A percentile compares a stretch with the other conserved stretches of the same genome.
These are phyloP conservation scores for Brachyopa scutellaris DNA, from an alignment of 2,888 invertebrate species.

Conservation along the genomic window DNA sequence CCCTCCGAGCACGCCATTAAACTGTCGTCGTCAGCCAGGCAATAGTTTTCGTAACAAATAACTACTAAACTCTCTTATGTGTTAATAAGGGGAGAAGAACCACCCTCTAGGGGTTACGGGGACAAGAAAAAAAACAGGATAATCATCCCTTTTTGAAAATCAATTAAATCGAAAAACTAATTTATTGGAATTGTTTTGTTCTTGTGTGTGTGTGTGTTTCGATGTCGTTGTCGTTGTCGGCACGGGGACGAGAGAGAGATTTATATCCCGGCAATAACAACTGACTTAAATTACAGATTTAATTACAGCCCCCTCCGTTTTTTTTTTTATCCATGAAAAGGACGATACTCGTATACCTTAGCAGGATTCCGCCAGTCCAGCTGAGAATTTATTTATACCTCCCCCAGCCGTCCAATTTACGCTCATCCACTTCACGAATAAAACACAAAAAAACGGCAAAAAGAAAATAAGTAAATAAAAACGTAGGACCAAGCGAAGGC, in stretches of 20 bases:
- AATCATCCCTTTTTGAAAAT: slow-evolving; percentile 49
- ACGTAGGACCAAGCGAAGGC: neutral
- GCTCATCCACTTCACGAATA: slow-evolving; percentile 4
- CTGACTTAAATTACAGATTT: slow-evolving; percentile 62
- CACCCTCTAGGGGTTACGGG: neutral
- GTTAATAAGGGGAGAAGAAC: slow-evolving; percentile 57
- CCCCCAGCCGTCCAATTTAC: slow-evolving; percentile 5
- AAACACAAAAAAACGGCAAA: neutral
- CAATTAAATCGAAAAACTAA: slow-evolving; percentile 68
- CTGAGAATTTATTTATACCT: slow-evolving; percentile 15
- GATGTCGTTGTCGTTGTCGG: neutral
- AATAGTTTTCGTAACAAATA: slow-evolving; percentile 31
- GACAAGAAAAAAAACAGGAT: neutral
- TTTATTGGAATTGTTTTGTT: slow-evolving; percentile 67
- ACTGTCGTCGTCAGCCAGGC: slow-evolving; percentile 44
- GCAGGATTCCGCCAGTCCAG: slow-evolving; percentile 7
- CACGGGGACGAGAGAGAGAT: slow-evolving; percentile 6
- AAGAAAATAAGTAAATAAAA: slow-evolving; percentile 1
- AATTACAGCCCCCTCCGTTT: slow-evolving; percentile 4
- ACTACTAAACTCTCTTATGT: slow-evolving; percentile 45
- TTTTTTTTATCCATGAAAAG: neutral
- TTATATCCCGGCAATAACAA: slow-evolving; percentile 52
- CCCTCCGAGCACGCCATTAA: slow-evolving; percentile 17
- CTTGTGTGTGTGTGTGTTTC: too few relatives aligned
- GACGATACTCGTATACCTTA: slow-evolving; percentile 9